Evolutionary conservation across 2,113 vertebrate genomes (phyloP).

Genomic region (Anolis sagrei): DNA sequence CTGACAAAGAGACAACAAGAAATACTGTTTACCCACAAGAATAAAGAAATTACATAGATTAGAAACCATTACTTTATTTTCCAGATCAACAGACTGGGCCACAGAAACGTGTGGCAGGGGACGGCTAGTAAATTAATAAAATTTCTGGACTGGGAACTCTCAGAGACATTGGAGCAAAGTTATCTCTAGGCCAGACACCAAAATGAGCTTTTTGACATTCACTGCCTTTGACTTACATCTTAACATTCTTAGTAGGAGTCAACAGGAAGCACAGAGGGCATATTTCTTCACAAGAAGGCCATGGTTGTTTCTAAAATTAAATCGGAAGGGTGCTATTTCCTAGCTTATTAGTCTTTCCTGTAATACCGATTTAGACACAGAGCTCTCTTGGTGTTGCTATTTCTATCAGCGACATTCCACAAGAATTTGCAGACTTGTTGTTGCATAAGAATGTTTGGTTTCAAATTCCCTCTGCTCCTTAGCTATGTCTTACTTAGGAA

Average conservation of each 20-base stretch:
- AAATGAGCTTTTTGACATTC: not conserved
- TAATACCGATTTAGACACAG: not conserved
- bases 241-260: slow-evolving; percentile 1
- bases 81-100: too few relatives aligned
- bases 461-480: not conserved
- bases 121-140: not conserved
- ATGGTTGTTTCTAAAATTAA: slow-evolving; percentile 59
- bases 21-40: too few relatives aligned
- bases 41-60: too few relatives aligned
- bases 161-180: not conserved
- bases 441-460: not conserved
- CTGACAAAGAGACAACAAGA: too few relatives aligned
- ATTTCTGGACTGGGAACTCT: not conserved
- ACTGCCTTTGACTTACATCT: not conserved
- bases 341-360: slow-evolving; percentile 52
- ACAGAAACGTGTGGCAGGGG: too few relatives aligned
- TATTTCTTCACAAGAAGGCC: slow-evolving; percentile 39
- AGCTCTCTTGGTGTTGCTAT: not conserved
- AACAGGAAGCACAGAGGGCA: slow-evolving; percentile 42
- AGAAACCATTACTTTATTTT: too few relatives aligned
- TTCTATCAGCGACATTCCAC: not conserved
- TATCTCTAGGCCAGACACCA: not conserved
- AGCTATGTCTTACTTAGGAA: not conserved
- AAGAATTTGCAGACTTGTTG: not conserved
- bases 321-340: slow-evolving; percentile 39